Evolutionary conservation across 2,113 vertebrate genomes (phyloP), one percentile per base, ranked within the genome.

Genomic region (Stigmatopora nigra): DNA sequence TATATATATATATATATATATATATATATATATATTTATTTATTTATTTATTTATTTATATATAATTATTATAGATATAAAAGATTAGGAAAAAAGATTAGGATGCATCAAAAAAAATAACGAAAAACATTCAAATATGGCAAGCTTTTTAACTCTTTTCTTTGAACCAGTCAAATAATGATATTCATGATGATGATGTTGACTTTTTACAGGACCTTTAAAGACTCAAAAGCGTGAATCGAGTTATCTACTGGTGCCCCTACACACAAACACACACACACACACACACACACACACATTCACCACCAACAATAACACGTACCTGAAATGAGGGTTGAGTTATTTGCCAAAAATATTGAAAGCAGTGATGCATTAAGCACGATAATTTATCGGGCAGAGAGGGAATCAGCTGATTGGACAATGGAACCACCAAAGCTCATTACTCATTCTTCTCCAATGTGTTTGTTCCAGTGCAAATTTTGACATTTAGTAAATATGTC

Each of bases 381-480:
- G 81, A 68, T 61, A 72, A 79, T 59, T 72, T 75, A 78, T 67
- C 55, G 76, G 73, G 72, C 75, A 65, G 65, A 44, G 63, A 55
- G 69, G 56, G 71, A 49, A 75, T 55, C 41, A 17, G 49, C 52
- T 69, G 67, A 63, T 69, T 71, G 72, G 72, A 69, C 56, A 81
- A 80, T 84, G 84, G 84, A 77, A 79, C 79, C 80, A 85, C 69
- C 47, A 15, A 84, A 81, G 68, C 71, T 85, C 75, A 86, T 87
- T 84, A 86, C 66, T 71, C 76, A 80, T 78, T 88, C 83, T 77
- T 70, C 69, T 84, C 75, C 85, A 70, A 63, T 66, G 61, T 62
- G 59, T 88, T 89, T 89, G 87, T 91, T 89, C 77, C 76, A 76
- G 86, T 91, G 89, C 86, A 90, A 90, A 91, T 91, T 86, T 69